Base-by-base conservation (phyloP, 2,888 invertebrate species). In the Seira musarum region DNA sequence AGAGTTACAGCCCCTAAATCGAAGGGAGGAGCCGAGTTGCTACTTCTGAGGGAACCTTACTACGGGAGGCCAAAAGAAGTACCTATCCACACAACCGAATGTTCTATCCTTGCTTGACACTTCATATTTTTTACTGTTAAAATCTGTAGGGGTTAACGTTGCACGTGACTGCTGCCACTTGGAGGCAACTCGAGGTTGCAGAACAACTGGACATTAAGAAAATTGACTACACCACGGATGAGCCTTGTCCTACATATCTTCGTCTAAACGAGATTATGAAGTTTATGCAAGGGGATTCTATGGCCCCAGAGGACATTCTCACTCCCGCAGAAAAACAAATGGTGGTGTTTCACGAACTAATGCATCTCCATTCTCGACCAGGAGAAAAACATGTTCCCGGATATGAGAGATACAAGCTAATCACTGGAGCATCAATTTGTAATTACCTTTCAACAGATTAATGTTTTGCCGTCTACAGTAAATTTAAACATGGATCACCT, bases 251-350 rank as follows among this genome's bases (percentile, higher is more conserved):
- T 0, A 19, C 75, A 2, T 67, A 74, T 10, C 79, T 82, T 67
- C 40, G 71, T 22, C 6, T 82, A 10, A 22, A 10, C 0, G 82
- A 82, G 1, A 0, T 82, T n/a, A 21, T 35, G 10, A n/a, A 22
- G 21, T 82, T 82, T 61, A 46, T 82, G 13, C 10, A 13, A 15
- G 67, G 63, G 6, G 60, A 49, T 1, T 79, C 79, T 70, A n/a
- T 66, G 25, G 35, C 24, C 6, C 61, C 65, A 53, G 71, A 79
- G 2, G 72, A 65, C 8, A 71, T 82, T 2, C 46, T 71, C 0
- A 75, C 40, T 15, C 67, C 82, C 6, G 79, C 82, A 3, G 82
- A 82, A 19, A 82, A 82, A 30, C 71, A 79, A 72, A 70, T 82
- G n/a, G 68, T 68, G 0, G 79, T 82, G 5, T n/a, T 79, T n/a